phyloP scores from a whole-genome alignment of 2,888 invertebrate species.

The Andrena marginata region DNA sequence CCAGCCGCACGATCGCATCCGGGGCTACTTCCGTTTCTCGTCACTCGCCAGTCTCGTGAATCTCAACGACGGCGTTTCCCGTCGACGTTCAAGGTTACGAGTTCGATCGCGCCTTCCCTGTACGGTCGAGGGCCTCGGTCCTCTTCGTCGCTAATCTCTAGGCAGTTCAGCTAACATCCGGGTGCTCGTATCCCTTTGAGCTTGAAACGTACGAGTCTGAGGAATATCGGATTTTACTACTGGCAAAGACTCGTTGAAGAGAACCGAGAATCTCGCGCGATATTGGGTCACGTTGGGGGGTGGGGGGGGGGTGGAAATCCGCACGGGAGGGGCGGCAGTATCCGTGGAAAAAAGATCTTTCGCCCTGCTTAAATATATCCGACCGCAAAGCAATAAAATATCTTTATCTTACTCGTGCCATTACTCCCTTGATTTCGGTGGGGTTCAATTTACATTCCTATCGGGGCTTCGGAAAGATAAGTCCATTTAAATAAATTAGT shows the following conservation, averaged over 20 bases:
- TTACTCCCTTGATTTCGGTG: conserved; percentile 83
- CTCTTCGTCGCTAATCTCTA: no score
- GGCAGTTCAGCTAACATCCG: no score
- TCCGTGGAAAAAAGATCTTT: conserved; percentile 62
- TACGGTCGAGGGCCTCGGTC: no score
- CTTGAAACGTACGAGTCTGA: no score
- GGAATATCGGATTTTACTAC: neutral
- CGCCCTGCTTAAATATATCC: conserved; percentile 82
- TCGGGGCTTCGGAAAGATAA: conserved; percentile 84
- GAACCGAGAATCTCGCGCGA: neutral
- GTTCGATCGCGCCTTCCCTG: neutral
- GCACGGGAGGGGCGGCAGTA: neutral
- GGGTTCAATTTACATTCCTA: conserved; percentile 84
- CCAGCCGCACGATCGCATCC: conserved; percentile 74
- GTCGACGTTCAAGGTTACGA: conserved; percentile 50
- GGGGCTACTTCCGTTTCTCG: conserved; percentile 80
- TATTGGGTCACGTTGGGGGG: neutral
- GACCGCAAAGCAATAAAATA: conserved; percentile 84
- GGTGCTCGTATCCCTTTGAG: no score
- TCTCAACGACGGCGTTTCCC: conserved; percentile 41
- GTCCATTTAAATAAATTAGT: conserved; percentile 85
- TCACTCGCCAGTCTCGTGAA: conserved; percentile 72
- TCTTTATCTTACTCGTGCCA: conserved; percentile 84
- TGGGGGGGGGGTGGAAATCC: neutral
- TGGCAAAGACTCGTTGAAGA: neutral